Percentiles rank a stretch among this genome's conserved stretches.
Evolutionary conservation across 2,888 invertebrate species (phyloP).

Genomic region (Drosophila pullipes): DNA sequence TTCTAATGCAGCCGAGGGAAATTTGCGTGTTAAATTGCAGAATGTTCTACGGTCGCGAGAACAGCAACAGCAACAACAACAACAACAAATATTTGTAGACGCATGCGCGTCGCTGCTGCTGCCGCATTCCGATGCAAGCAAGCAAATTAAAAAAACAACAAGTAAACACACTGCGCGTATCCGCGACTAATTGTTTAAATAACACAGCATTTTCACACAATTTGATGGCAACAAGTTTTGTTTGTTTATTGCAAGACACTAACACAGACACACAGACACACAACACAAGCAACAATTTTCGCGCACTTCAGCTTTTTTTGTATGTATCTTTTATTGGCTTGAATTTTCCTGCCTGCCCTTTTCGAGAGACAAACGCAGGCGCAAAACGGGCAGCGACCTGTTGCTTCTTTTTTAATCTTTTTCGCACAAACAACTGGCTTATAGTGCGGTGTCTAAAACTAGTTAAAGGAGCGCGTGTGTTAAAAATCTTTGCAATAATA

Average conservation of each 20-base stretch:
- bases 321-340: conserved; percentile 81
- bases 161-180: conserved; percentile 37
- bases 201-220: conserved; percentile 62
- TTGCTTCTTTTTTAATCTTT: conserved; percentile 36
- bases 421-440: conserved; percentile 20
- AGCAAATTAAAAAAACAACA: conserved; percentile 10
- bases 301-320: conserved; percentile 75
- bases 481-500: conserved; percentile 40
- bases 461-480: conserved; percentile 39
- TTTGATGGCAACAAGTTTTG: conserved; percentile 54
- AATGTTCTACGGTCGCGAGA: conserved; percentile 49
- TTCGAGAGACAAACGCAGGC: conserved; percentile 55
- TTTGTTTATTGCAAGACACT: conserved; percentile 51
- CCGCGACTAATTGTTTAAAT: conserved; percentile 70
- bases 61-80: conserved; percentile 10
- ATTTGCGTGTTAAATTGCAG: conserved; percentile 49
- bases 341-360: conserved; percentile 77
- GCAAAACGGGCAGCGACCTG: conserved; percentile 47
- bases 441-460: conserved; percentile 27
- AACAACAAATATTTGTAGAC: conserved; percentile 72
- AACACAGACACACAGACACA: conserved; percentile 20
- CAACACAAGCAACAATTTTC: conserved; percentile 59
- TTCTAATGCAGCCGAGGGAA: conserved; percentile 20
- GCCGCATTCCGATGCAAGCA: conserved; percentile 63
- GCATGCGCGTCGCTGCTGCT: conserved; percentile 61